These are phyloP conservation scores for Coelopa frigida DNA, from an alignment of 1,140 invertebrate genomes.

Conservation along the genomic window DNA sequence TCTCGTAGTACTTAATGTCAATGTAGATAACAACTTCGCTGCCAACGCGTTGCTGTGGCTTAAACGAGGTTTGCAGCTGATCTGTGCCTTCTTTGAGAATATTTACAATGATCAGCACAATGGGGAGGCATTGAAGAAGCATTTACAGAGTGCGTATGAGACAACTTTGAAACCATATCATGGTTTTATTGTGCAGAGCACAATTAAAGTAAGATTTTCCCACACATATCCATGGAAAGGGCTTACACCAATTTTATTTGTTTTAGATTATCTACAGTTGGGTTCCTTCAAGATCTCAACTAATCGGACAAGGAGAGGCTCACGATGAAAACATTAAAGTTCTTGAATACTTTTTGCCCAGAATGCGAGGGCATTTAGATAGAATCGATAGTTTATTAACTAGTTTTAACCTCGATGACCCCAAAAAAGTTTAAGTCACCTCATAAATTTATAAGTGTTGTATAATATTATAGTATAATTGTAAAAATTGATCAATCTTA, in stretches of 20 bases:
- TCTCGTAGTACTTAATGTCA: constrained; percentile 58
- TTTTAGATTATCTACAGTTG: constrained; percentile 38
- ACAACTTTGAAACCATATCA: constrained; percentile 41
- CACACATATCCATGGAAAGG: not conserved
- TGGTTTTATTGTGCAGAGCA: constrained; percentile 41
- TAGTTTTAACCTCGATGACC: constrained; percentile 31
- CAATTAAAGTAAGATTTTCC: constrained; percentile 30
- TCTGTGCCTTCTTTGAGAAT: constrained; percentile 41
- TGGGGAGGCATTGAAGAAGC: constrained; percentile 28
- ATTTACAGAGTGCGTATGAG: constrained; percentile 39
- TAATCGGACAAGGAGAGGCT: constrained; percentile 28
- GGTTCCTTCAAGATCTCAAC: constrained; percentile 34
- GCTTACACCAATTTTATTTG: constrained; percentile 3
- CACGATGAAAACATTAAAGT: constrained; percentile 35
- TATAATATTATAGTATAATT: not conserved
- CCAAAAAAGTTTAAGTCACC: constrained; percentile 32
- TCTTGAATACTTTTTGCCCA: constrained; percentile 27
- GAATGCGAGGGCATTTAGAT: constrained; percentile 30
- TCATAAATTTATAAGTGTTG: not conserved
- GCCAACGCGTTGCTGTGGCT: constrained; percentile 50
- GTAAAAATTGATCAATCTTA: too few species aligned
- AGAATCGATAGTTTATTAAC: constrained; percentile 31
- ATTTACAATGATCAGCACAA: constrained; percentile 33
- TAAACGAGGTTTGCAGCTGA: constrained; percentile 40
- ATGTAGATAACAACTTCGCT: constrained; percentile 50